Evolutionary conservation across 2,797 vertebrate species (phyloP).

Genomic region (Holocentrus rufus): DNA sequence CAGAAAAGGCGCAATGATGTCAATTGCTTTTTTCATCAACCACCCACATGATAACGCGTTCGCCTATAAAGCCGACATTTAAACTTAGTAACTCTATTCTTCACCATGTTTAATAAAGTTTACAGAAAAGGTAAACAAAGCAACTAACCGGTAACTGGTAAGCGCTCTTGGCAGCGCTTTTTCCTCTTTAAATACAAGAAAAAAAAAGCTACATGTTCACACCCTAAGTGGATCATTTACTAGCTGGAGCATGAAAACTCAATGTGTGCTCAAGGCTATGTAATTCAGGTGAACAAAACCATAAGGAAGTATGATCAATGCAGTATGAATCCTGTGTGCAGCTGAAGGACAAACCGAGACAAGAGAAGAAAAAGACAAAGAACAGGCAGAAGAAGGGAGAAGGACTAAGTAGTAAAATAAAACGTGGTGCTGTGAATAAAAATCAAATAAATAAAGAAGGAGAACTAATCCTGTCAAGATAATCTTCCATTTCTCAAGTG

Average conservation of each 20-base stretch:
- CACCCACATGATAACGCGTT: too few species aligned
- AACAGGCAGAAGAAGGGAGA: not conserved
- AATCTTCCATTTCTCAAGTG: constrained; percentile 10
- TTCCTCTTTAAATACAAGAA: too few species aligned
- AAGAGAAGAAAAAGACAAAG: not conserved
- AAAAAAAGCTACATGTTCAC: too few species aligned
- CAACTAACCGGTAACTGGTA: too few species aligned
- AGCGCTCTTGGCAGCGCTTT: too few species aligned
- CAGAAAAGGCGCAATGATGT: too few species aligned
- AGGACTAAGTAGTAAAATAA: not conserved
- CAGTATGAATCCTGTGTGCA: not conserved
- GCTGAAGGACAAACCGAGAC: not conserved
- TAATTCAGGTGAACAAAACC: not conserved
- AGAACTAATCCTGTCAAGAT: constrained; percentile 13
- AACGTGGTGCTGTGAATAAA: not conserved
- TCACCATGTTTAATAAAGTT: too few species aligned
- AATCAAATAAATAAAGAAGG: not conserved
- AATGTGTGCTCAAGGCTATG: not conserved
- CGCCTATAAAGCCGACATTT: too few species aligned
- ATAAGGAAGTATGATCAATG: not conserved
- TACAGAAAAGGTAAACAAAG: too few species aligned
- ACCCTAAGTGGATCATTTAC: too few species aligned
- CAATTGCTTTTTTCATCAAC: too few species aligned
- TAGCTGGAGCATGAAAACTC: not conserved
- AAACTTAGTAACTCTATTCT: too few species aligned